phyloP scores from a whole-genome alignment of 2,888 invertebrate species.

The Entomobrya proxima region DNA sequence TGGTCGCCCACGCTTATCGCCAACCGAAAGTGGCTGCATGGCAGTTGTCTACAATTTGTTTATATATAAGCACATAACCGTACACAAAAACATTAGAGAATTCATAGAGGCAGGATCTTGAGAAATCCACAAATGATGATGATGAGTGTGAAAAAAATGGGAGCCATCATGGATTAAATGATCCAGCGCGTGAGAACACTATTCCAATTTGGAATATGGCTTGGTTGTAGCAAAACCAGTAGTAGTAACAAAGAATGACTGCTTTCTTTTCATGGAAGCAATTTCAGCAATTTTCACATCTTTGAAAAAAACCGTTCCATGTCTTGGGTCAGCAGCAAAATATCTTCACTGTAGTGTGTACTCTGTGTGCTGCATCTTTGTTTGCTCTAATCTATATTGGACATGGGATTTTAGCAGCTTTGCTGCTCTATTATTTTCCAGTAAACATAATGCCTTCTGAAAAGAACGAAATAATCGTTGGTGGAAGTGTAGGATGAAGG shows the following conservation, averaged over 20 bases:
- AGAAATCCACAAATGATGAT: conserved; percentile 71
- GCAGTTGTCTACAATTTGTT: conserved; percentile 25
- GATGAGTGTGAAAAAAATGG: conserved; percentile 71
- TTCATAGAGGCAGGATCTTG: conserved; percentile 47
- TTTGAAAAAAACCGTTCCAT: conserved; percentile 29
- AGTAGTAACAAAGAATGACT: conserved; percentile 8
- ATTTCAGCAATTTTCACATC: conserved; percentile 45
- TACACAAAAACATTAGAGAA: conserved; percentile 46
- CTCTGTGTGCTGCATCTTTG: background rate
- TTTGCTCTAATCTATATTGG: background rate
- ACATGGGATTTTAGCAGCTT: background rate
- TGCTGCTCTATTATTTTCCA: conserved; percentile 24
- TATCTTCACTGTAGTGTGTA: background rate
- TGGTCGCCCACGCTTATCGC: background rate
- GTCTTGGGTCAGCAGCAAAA: conserved; percentile 21
- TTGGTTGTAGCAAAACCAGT: background rate
- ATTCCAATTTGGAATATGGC: conserved; percentile 52
- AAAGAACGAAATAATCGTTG: conserved; percentile 38
- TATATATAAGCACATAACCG: background rate
- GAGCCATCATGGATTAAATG: conserved; percentile 71
- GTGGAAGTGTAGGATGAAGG: conserved; percentile 30
- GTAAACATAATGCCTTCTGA: conserved; percentile 37
- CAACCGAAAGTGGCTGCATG: background rate
- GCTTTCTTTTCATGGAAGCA: conserved; percentile 29
- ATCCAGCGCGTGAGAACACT: conserved; percentile 69